phyloP scores from a whole-genome alignment of 1,140 invertebrate genomes.

The Artemia franciscana region DNA sequence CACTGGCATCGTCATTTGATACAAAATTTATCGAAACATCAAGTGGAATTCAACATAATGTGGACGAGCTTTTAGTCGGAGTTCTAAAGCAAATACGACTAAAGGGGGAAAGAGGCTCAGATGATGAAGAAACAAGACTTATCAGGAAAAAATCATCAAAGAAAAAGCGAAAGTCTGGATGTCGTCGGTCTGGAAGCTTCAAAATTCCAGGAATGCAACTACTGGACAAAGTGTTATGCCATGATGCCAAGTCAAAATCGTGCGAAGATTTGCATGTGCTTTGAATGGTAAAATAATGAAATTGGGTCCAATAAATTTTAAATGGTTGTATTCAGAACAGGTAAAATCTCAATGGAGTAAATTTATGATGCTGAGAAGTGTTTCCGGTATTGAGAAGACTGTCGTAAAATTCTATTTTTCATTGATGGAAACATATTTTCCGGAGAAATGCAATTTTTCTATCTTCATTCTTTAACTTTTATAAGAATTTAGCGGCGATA shows the following conservation, averaged over 20 bases:
- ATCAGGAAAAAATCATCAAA: neutral
- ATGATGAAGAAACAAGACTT: slow-evolving; percentile 8
- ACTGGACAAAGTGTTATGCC: neutral
- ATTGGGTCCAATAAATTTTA: too few relatives aligned
- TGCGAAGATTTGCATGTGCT: slow-evolving; percentile 10
- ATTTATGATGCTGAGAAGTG: too few relatives aligned
- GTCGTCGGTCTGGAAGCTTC: slow-evolving; percentile 6
- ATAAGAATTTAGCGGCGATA: too few relatives aligned
- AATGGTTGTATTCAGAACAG: too few relatives aligned
- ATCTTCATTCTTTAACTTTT: too few relatives aligned
- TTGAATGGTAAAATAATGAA: too few relatives aligned
- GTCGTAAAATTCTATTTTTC: too few relatives aligned
- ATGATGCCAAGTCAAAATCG: slow-evolving; percentile 6
- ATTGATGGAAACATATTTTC: too few relatives aligned
- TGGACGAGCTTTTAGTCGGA: slow-evolving; percentile 53
- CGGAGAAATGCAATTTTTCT: too few relatives aligned
- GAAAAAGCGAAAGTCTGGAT: slow-evolving; percentile 4
- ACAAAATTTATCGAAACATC: slow-evolving; percentile 65
- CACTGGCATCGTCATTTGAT: slow-evolving; percentile 38
- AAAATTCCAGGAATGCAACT: neutral
- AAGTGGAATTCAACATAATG: slow-evolving; percentile 48
- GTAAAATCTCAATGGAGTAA: too few relatives aligned
- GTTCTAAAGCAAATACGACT: slow-evolving; percentile 33
- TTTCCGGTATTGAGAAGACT: too few relatives aligned
- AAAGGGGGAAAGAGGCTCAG: slow-evolving; percentile 10